Evolutionary conservation across 2,888 invertebrate species (phyloP).

Genomic region (Tenthredo distinguenda): DNA sequence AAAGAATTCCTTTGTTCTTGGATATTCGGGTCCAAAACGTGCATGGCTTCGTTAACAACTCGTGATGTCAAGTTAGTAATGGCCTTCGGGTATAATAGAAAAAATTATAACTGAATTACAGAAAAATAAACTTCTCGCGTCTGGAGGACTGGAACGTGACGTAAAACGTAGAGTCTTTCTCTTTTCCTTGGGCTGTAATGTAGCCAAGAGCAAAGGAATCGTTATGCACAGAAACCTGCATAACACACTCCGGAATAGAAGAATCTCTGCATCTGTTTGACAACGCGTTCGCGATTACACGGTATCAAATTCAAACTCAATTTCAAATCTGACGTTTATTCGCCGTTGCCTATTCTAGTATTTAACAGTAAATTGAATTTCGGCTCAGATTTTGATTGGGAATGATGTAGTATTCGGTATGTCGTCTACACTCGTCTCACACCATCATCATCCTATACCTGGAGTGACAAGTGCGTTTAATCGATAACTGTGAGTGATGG

Average conservation of each 20-base stretch:
- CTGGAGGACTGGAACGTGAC: not conserved
- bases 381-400: not conserved
- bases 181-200: not conserved
- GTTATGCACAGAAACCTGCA: not conserved
- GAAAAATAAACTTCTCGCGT: not conserved
- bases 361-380: conserved; percentile 13
- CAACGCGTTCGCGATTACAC: not conserved
- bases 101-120: not conserved
- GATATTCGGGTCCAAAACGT: not conserved
- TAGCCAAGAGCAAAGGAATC: not conserved
- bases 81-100: not conserved
- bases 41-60: not conserved
- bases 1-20: not conserved
- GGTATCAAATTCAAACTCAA: not conserved
- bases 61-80: not conserved
- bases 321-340: not conserved
- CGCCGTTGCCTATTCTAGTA: not conserved
- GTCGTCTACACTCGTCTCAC: not conserved
- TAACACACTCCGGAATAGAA: not conserved
- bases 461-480: not conserved
- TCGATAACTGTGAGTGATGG: conserved; percentile 6
- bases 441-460: not conserved
- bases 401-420: not conserved
- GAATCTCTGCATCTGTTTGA: not conserved
- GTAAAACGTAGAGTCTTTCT: not conserved